A percentile compares a stretch with the other conserved stretches of the same genome.
These are phyloP conservation scores for Charaxes varanes DNA, from an alignment of 1,140 invertebrate species.

Conservation along the genomic window DNA sequence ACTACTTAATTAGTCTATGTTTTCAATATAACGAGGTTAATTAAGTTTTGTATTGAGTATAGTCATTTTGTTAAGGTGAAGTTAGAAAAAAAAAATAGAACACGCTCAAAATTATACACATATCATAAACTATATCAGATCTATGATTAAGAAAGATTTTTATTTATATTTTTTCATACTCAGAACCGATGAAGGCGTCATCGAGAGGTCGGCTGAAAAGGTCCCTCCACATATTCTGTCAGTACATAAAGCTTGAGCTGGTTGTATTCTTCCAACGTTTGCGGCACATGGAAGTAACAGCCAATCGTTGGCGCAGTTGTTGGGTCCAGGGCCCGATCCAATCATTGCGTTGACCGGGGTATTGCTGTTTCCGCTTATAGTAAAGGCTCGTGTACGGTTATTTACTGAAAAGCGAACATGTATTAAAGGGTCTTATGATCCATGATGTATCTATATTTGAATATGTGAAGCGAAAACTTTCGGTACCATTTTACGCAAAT, in stretches of 20 bases:
- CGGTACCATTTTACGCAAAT: no score
- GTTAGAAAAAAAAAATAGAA: no score
- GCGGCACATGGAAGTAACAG: constrained; percentile 84
- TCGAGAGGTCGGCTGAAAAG: constrained; percentile 78
- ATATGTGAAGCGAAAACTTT: no score
- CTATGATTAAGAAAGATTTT: no score
- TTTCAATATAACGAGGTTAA: no score
- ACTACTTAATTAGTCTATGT: no score
- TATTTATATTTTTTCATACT: no score
- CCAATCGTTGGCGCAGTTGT: constrained; percentile 84
- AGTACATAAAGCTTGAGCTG: constrained; percentile 75
- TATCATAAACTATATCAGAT: no score
- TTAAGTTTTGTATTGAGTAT: no score
- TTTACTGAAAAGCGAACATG: constrained; percentile 62
- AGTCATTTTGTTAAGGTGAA: no score
- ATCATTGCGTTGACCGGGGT: constrained; percentile 79
- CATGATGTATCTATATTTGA: no score
- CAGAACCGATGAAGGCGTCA: constrained; percentile 76
- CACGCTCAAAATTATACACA: neutral
- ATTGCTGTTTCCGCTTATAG: constrained; percentile 83
- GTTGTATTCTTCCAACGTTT: constrained; percentile 76
- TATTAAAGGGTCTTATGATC: no score
- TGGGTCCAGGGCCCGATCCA: constrained; percentile 75
- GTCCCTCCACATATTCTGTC: constrained; percentile 84
- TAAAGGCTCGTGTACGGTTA: constrained; percentile 80